Evolutionary conservation across 2,113 vertebrate species (phyloP).

Genomic region (Callopanchax toddi): DNA sequence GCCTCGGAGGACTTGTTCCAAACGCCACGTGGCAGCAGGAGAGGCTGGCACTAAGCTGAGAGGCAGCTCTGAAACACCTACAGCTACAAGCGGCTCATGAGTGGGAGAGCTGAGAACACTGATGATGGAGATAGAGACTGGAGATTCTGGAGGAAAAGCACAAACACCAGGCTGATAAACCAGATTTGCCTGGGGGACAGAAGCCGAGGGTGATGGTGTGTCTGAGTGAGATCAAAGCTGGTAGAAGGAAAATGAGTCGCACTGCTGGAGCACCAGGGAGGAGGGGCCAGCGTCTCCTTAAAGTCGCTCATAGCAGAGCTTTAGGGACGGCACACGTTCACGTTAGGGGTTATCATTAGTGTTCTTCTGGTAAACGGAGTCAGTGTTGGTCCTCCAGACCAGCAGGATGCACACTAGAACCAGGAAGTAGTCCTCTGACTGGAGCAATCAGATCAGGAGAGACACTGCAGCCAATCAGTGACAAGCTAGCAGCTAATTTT

Average conservation of each 20-base stretch:
- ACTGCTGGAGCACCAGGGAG: slow-evolving; percentile 6
- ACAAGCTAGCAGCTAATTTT: too few relatives aligned
- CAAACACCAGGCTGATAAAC: slow-evolving; percentile 58
- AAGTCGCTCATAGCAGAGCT: slow-evolving; percentile 31
- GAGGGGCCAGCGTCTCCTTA: slow-evolving; percentile 35
- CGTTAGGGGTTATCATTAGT: background rate
- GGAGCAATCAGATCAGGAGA: too few relatives aligned
- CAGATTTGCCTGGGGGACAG: slow-evolving; percentile 33
- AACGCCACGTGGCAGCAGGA: slow-evolving; percentile 62
- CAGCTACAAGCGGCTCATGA: slow-evolving; percentile 29
- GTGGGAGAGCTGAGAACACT: slow-evolving; percentile 21
- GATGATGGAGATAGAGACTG: slow-evolving; percentile 50
- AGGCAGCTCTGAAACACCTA: slow-evolving; percentile 26
- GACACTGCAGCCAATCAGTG: too few relatives aligned
- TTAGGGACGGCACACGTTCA: background rate
- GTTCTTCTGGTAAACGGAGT: background rate
- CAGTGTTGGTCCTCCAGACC: too few relatives aligned
- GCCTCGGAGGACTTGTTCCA: slow-evolving; percentile 53
- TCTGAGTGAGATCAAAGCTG: slow-evolving; percentile 71
- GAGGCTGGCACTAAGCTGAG: slow-evolving; percentile 53
- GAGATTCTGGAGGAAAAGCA: slow-evolving; percentile 34
- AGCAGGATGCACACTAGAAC: too few relatives aligned
- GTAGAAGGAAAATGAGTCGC: slow-evolving; percentile 65
- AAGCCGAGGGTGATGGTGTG: slow-evolving; percentile 58
- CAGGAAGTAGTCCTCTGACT: too few relatives aligned